Conservation (phyloP, 2,797 vertebrate genomes). For the Urocyon cinereoargenteus region DNA sequence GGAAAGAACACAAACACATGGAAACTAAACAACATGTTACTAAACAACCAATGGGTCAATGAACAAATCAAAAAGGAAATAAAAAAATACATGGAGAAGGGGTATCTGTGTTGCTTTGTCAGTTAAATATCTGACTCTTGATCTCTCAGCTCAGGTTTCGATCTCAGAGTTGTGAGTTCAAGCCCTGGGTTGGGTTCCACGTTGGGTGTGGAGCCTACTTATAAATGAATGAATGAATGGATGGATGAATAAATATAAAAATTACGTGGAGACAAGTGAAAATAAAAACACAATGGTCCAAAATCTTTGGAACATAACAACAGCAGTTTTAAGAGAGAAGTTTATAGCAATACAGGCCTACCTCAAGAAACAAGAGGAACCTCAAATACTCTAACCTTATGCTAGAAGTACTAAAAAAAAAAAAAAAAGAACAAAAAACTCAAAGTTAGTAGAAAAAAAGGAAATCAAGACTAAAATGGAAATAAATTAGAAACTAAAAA, state of each 20-base stretch:
- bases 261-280: not conserved
- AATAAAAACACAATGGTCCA: not conserved
- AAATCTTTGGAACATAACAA: not conserved
- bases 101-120: too few species aligned
- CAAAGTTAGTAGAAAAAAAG: not conserved
- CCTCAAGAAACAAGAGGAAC: not conserved
- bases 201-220: too few species aligned
- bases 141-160: too few species aligned
- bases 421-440: not conserved
- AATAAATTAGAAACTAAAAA: not conserved
- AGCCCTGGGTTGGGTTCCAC: too few species aligned
- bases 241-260: not conserved
- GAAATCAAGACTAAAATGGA: not conserved
- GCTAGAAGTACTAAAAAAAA: not conserved
- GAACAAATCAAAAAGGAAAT: not conserved
- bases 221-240: too few species aligned
- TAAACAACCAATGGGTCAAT: not conserved
- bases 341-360: not conserved
- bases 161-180: too few species aligned
- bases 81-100: not conserved
- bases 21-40: not conserved
- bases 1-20: not conserved
- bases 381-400: not conserved
- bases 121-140: too few species aligned
- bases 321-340: not conserved